Percentiles rank a stretch among this genome's conserved stretches.
Evolutionary conservation across 2,113 vertebrate genomes (phyloP).

Genomic region (Lamprotornis superbus): DNA sequence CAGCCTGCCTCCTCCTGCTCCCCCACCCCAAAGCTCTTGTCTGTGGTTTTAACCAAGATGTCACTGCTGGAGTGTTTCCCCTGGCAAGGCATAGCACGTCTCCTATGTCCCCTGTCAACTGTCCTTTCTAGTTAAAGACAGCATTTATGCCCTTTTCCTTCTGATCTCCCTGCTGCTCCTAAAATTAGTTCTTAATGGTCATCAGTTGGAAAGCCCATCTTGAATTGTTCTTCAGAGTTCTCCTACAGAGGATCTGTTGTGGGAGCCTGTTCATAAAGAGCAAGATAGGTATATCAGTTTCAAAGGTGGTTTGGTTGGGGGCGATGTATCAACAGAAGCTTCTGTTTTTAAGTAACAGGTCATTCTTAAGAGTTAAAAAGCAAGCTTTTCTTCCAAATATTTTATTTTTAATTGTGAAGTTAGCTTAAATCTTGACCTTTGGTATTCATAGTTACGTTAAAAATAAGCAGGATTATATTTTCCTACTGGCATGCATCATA

Average conservation of each 20-base stretch:
- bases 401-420: not conserved
- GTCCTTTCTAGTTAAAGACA: not conserved
- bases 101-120: not conserved
- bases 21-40: not conserved
- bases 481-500: not conserved
- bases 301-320: not conserved
- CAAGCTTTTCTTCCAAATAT: not conserved
- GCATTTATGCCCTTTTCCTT: not conserved
- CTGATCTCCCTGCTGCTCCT: not conserved
- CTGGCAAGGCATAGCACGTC: not conserved
- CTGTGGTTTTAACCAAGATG: not conserved
- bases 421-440: not conserved
- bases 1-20: not conserved
- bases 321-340: not conserved
- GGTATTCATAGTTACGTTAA: not conserved
- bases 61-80: not conserved
- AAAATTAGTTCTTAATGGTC: not conserved
- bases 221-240: not conserved
- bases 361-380: not conserved
- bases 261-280: not conserved
- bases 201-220: not conserved
- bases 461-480: not conserved
- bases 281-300: not conserved
- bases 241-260: not conserved
- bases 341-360: not conserved